phyloP scores from a whole-genome alignment of 1,140 invertebrate species.

The Drosophila leontia region DNA sequence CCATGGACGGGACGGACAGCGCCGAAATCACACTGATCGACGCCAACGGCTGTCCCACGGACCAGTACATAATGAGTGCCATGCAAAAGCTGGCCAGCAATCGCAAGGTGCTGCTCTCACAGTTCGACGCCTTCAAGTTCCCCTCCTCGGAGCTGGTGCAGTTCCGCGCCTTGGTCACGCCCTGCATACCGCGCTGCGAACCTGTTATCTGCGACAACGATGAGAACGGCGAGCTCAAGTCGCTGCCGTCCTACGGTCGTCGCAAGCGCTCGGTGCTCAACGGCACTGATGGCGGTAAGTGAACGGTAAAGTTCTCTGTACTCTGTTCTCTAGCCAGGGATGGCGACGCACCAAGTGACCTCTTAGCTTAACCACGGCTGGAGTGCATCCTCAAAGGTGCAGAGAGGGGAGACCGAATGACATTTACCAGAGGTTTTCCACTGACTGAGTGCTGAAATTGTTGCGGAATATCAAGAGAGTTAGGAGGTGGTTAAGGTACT shows the following conservation, averaged over 20 bases:
- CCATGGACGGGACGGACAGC: conserved; percentile 96
- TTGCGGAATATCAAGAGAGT: conserved; percentile 10
- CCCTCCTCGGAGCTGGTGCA: conserved; percentile 97
- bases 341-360: conserved; percentile 37
- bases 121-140: conserved; percentile 98
- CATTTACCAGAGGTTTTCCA: conserved; percentile 12
- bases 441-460: neutral
- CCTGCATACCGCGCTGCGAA: conserved; percentile 96
- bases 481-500: neutral
- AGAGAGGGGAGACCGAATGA: neutral
- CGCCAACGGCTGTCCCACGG: conserved; percentile 95
- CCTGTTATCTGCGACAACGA: conserved; percentile 95
- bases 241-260: conserved; percentile 91
- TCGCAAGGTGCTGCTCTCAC: conserved; percentile 91
- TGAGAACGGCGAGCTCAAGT: conserved; percentile 92
- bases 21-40: conserved; percentile 97
- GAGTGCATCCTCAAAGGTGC: neutral
- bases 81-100: conserved; percentile 92
- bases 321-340: conserved; percentile 35
- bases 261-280: conserved; percentile 82
- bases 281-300: conserved; percentile 79
- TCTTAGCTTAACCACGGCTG: neutral
- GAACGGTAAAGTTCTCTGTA: conserved; percentile 50
- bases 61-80: conserved; percentile 96
- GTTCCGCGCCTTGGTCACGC: conserved; percentile 96